Evolutionary conservation across 2,797 vertebrate species (phyloP).

Genomic region (Enteromius fasciolatus): DNA sequence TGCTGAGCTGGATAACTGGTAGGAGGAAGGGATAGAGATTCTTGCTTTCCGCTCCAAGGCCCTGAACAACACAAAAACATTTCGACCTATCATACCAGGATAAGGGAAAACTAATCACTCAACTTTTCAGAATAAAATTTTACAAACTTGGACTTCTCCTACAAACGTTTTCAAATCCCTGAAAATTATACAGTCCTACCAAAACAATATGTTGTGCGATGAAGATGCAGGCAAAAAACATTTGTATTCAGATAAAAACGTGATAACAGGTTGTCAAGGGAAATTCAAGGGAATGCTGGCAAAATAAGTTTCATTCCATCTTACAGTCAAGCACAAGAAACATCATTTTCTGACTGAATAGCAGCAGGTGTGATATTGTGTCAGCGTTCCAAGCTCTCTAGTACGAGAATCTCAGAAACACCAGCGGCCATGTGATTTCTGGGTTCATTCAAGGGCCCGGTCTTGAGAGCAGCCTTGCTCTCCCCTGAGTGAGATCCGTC

Average conservation of each 20-base stretch:
- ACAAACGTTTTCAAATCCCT: not conserved
- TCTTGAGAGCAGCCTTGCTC: constrained; percentile 9
- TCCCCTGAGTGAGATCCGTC: constrained; percentile 24
- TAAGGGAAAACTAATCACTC: not conserved
- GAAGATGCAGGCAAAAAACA: not conserved
- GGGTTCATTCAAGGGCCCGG: constrained; percentile 11
- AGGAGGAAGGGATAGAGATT: constrained; percentile 96
- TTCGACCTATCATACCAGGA: not conserved
- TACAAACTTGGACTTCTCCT: not conserved
- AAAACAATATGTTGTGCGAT: not conserved
- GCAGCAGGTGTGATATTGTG: not conserved
- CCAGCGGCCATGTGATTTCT: not conserved
- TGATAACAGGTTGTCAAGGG: constrained; percentile 11
- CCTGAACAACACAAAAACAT: constrained; percentile 74
- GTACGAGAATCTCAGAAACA: not conserved
- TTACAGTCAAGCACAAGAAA: not conserved
- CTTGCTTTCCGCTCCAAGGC: constrained; percentile 93
- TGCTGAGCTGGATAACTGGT: constrained; percentile 97
- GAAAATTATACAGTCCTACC: not conserved
- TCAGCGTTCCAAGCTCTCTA: not conserved
- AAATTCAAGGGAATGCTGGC: not conserved
- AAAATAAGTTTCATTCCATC: constrained; percentile 5
- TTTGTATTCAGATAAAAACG: constrained; percentile 19
- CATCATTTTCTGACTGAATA: not conserved
- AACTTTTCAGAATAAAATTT: not conserved